phyloP scores from a whole-genome alignment of 2,113 vertebrate species.

The Indri indri region DNA sequence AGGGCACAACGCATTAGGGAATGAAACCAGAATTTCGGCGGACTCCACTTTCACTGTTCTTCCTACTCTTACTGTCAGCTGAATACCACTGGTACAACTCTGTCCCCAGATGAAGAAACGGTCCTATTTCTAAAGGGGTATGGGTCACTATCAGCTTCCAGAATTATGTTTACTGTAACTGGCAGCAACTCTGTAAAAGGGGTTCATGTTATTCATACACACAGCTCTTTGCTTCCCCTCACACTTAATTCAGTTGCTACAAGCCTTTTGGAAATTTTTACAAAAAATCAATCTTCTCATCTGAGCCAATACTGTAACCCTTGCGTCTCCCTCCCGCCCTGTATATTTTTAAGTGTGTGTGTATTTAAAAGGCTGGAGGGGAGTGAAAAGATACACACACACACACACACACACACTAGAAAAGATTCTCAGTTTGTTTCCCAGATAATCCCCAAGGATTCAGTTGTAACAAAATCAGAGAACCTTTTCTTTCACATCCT shows the following conservation, averaged over 20 bases:
- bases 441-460: background rate
- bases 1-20: background rate
- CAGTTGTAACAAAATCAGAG: background rate
- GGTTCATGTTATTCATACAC: background rate
- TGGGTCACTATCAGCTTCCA: background rate
- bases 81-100: background rate
- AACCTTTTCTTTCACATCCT: background rate
- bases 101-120: background rate
- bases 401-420: background rate
- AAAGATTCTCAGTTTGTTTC: background rate
- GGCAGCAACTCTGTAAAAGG: background rate
- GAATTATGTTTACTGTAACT: background rate
- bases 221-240: background rate
- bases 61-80: background rate
- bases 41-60: background rate
- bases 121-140: background rate
- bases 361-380: no score
- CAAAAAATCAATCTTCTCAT: background rate
- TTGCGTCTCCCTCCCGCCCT: background rate
- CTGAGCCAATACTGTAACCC: background rate
- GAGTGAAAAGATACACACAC: background rate
- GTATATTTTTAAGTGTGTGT: background rate
- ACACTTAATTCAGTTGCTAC: background rate
- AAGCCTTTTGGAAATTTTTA: conserved; percentile 16
- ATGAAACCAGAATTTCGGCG: background rate